Evolutionary conservation across 2,797 vertebrate genomes (phyloP), one percentile per base, ranked within the genome.

Genomic region (Babyrousa celebensis): DNA sequence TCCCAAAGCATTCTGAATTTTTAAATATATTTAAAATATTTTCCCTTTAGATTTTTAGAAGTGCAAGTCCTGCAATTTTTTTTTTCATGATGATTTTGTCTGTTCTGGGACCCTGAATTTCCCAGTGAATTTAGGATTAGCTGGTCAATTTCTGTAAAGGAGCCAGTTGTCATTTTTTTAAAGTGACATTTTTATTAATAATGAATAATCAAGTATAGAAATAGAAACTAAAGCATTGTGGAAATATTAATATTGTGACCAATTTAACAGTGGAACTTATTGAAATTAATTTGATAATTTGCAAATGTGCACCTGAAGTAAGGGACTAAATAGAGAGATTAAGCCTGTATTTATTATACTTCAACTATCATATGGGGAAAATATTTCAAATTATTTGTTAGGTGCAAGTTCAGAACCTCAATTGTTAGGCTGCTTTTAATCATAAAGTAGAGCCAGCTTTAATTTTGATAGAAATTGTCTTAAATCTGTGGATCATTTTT

Each of bases 141-240:
- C 9, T 6, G 87, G 40, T 85, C 85, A 70, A 18, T 85, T 95
- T 94, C 43, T 75, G 14, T 80, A 54, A 88, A 58, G 88, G 65
- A 88, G 23, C 65, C 25, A 84, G 25, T 43, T 82, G 56, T 48
- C 43, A 48, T 48, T 48, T 48, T 48, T 48, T 48, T 56, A 62
- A 56, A 92, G 5, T 20, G 18, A 18, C 15, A 58, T 48, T 70
- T 63, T 56, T 85, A 23, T 72, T 60, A 74, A 86, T 74, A 70
- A 54, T 21, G 54, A 88, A 54, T 68, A 68, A 68, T 2, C n/a
- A n/a, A 82, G 6, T 52, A 83, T 4, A 83, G 62, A 95, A 87
- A 95, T 83, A 40, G n/a, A 88, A 88, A 75, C 27, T 20, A 83
- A 68, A 92, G 20, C 0, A 54, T 80, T 25, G 2, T 62, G 52